Evolutionary conservation across 2,113 vertebrate species (phyloP).

Genomic region (Ammodytes dubius): DNA sequence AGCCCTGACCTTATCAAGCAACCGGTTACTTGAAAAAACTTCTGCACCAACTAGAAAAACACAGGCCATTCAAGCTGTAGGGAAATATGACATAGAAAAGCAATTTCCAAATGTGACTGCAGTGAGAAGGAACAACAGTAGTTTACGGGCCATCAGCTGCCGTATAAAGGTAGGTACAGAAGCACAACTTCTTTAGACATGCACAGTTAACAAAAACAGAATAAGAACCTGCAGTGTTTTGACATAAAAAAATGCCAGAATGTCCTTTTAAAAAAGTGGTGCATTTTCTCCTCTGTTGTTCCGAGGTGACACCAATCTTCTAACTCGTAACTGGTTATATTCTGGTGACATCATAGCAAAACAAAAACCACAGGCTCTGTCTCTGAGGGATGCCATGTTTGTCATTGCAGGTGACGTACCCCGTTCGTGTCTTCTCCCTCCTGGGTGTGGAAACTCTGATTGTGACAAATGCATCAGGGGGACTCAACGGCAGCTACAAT

Average conservation of each 20-base stretch:
- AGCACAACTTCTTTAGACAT: conserved; percentile 11
- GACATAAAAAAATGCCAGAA: conserved; percentile 3
- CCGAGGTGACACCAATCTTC: neutral
- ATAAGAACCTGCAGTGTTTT: neutral
- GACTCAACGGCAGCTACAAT: conserved; percentile 73
- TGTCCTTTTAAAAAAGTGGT: neutral
- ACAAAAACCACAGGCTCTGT: neutral
- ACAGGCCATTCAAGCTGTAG: conserved; percentile 36
- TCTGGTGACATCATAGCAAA: neutral
- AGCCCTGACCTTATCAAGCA: conserved; percentile 52
- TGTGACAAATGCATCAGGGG: conserved; percentile 86
- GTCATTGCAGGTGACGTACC: conserved; percentile 82
- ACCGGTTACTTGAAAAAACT: conserved; percentile 14
- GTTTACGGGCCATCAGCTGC: conserved; percentile 33
- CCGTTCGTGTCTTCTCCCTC: conserved; percentile 84
- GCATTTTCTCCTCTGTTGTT: conserved; percentile 2
- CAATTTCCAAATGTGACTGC: conserved; percentile 43
- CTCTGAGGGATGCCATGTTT: conserved; percentile 14
- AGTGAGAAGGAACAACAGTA: conserved; percentile 26
- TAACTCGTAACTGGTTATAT: conserved; percentile 7
- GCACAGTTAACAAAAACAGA: neutral
- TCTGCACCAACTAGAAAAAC: conserved; percentile 28
- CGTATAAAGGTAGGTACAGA: conserved; percentile 29
- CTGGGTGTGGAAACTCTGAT: conserved; percentile 84
- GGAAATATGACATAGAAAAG: conserved; percentile 25